phyloP scores from a whole-genome alignment of 2,113 vertebrate genomes.

The Oreochromis spilurus region DNA sequence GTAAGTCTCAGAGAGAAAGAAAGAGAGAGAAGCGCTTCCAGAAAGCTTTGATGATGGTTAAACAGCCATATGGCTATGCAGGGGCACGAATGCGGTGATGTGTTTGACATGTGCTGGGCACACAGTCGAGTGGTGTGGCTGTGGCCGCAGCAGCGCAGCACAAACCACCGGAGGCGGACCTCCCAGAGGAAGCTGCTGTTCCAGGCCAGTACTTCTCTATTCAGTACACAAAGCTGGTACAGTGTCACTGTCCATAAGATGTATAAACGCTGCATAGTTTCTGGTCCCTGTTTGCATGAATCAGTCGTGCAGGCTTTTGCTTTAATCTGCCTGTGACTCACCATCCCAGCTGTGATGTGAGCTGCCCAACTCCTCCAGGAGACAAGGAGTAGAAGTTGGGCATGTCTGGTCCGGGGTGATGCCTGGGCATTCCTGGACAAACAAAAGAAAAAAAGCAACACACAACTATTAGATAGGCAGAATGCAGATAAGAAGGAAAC shows the following conservation, averaged over 20 bases:
- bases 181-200: conserved; percentile 16
- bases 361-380: conserved; percentile 91
- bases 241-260: not conserved
- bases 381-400: conserved; percentile 95
- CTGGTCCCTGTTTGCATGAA: conserved; percentile 6
- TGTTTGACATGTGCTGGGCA: conserved; percentile 62
- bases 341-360: conserved; percentile 97
- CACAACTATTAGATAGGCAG: not conserved
- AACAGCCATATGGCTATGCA: conserved; percentile 57
- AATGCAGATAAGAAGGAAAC: not conserved
- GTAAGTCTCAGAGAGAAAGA: not conserved
- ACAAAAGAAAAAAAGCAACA: not conserved
- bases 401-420: conserved; percentile 92
- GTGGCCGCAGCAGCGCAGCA: conserved; percentile 30
- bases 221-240: not conserved
- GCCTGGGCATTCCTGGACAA: conserved; percentile 86
- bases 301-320: not conserved
- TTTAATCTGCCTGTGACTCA: conserved; percentile 67
- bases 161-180: conserved; percentile 50
- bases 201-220: not conserved
- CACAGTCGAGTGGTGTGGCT: conserved; percentile 39
- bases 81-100: conserved; percentile 52
- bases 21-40: conserved; percentile 18
- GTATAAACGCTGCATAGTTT: not conserved
- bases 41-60: conserved; percentile 41